Evolutionary conservation across 2,113 vertebrate species (phyloP).

Genomic region (Morone saxatilis): DNA sequence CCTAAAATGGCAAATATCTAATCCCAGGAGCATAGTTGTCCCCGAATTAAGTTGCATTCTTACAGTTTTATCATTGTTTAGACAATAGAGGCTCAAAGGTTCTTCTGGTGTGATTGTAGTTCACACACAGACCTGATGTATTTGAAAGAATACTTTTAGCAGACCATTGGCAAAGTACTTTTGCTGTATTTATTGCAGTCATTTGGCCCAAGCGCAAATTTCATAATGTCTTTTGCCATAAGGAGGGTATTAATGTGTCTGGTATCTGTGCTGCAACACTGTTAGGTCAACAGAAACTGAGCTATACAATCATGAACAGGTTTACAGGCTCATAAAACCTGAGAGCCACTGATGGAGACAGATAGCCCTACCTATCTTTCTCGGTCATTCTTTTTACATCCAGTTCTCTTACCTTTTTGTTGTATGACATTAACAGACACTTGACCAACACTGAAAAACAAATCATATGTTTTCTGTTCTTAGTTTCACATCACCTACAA

Average conservation of each 20-base stretch:
- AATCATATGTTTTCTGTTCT: background rate
- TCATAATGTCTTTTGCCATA: background rate
- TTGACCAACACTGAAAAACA: background rate
- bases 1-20: background rate
- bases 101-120: background rate
- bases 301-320: background rate
- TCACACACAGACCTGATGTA: background rate
- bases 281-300: slow-evolving; percentile 12
- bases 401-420: background rate
- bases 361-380: background rate
- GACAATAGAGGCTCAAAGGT: background rate
- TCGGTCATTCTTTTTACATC: background rate
- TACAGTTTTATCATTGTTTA: background rate
- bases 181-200: background rate
- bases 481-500: slow-evolving; percentile 82
- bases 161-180: background rate
- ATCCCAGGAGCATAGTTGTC: background rate
- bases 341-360: slow-evolving; percentile 1
- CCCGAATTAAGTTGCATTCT: background rate
- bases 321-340: slow-evolving; percentile 46
- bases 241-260: background rate
- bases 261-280: background rate
- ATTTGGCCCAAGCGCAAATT: background rate
- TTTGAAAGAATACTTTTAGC: background rate
- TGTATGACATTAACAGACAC: background rate